Evolutionary conservation across 2,888 invertebrate genomes (phyloP).

Genomic region (Allophyes oxyacanthae): DNA sequence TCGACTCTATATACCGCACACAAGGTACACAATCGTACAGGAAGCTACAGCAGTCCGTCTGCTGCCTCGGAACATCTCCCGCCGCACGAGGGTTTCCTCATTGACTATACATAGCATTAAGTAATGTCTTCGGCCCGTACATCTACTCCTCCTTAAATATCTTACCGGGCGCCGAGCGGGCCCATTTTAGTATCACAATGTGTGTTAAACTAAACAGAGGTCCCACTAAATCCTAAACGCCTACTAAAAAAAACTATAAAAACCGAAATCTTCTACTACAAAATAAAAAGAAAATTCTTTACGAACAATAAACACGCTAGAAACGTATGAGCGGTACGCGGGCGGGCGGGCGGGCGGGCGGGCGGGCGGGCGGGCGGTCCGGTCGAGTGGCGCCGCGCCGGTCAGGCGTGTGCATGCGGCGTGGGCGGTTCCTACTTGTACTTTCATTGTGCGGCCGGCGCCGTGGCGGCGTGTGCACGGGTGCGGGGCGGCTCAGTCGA

Average conservation of each 20-base stretch:
- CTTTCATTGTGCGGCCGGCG: conserved; percentile 54
- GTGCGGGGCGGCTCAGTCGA: conserved; percentile 66
- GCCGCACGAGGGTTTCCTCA: conserved; percentile 9
- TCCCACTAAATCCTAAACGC: conserved; percentile 77
- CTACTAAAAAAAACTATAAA: conserved; percentile 76
- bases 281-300: conserved; percentile 70
- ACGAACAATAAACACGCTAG: conserved; percentile 62
- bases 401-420: conserved; percentile 39
- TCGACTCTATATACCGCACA: background rate
- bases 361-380: conserved; percentile 18
- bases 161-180: conserved; percentile 80
- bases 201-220: conserved; percentile 81
- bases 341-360: conserved; percentile 22
- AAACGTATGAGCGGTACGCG: conserved; percentile 40
- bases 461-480: conserved; percentile 31
- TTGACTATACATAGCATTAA: conserved; percentile 13
- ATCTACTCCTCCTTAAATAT: conserved; percentile 69
- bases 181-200: conserved; percentile 87
- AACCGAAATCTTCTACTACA: conserved; percentile 74
- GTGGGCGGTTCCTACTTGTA: conserved; percentile 51
- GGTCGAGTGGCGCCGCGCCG: conserved; percentile 10
- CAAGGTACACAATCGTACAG: conserved; percentile 5
- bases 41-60: conserved; percentile 1
- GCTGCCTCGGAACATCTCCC: conserved; percentile 6
- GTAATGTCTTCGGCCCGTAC: conserved; percentile 37